These are phyloP conservation scores for Oreochromis aureus DNA, from an alignment of 2,113 vertebrate genomes.

Conservation along the genomic window DNA sequence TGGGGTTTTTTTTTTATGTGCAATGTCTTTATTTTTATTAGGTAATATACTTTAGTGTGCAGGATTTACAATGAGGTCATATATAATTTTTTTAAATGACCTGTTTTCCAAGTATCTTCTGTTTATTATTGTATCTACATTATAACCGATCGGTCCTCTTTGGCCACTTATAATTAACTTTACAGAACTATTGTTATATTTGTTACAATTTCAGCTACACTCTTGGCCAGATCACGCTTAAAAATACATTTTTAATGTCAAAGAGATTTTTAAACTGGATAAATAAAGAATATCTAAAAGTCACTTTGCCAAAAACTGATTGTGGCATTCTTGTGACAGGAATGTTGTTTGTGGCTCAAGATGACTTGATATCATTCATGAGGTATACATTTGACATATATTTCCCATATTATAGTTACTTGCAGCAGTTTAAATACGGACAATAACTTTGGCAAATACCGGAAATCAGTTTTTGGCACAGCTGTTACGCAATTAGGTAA, in stretches of 20 bases:
- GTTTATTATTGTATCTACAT: neutral
- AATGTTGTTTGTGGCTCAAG: neutral
- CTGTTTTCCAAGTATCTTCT: neutral
- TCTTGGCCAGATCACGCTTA: neutral
- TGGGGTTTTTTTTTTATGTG: neutral
- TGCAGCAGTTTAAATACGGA: neutral
- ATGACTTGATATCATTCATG: neutral
- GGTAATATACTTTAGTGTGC: neutral
- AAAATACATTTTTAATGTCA: neutral
- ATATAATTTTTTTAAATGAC: fast-evolving
- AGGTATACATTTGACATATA: neutral
- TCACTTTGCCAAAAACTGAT: neutral
- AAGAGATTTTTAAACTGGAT: neutral
- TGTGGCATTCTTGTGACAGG: neutral
- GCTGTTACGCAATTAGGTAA: neutral
- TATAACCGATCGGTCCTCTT: neutral
- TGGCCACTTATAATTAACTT: neutral
- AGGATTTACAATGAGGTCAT: neutral
- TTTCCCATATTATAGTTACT: neutral
- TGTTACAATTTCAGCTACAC: neutral
- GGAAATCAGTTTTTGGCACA: neutral
- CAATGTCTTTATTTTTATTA: neutral
- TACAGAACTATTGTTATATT: neutral
- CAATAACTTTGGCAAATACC: neutral
- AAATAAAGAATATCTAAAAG: neutral